Conservation (phyloP, 2,888 invertebrate species). For the Apocheima hispidaria region DNA sequence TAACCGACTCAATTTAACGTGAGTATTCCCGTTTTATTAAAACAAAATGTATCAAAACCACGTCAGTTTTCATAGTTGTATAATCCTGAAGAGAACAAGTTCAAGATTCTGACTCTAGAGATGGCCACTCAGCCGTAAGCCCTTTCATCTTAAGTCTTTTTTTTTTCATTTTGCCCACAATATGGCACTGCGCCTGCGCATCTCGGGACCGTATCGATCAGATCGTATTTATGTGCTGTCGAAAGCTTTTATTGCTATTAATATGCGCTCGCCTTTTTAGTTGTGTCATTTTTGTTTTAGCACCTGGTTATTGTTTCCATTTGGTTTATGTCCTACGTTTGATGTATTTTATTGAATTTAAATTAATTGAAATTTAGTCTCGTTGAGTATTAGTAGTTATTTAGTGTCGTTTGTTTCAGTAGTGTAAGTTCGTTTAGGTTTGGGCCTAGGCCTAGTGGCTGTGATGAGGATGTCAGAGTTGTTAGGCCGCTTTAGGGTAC, state of each 20-base stretch:
- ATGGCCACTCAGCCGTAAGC: no score
- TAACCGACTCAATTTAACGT: no score
- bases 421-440: no score
- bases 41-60: no score
- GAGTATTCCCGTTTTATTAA: no score
- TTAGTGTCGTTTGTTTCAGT: not conserved
- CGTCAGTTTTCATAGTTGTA: no score
- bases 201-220: slow-evolving; percentile 26
- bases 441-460: no score
- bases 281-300: slow-evolving; percentile 19
- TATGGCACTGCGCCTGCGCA: slow-evolving; percentile 6
- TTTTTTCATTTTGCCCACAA: not conserved
- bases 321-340: slow-evolving; percentile 13
- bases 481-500: no score
- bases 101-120: not conserved
- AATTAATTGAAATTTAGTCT: not conserved
- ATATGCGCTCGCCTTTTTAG: slow-evolving; percentile 41
- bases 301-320: slow-evolving; percentile 19
- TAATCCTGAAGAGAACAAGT: no score
- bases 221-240: slow-evolving; percentile 66
- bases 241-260: slow-evolving; percentile 69
- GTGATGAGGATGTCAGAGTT: no score
- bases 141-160: not conserved
- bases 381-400: not conserved
- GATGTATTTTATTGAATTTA: not conserved